A percentile compares a stretch with the other conserved stretches of the same genome.
These are phyloP conservation scores for Hydrochoerus hydrochaeris DNA, from an alignment of 2,113 vertebrate species.

Conservation along the genomic window DNA sequence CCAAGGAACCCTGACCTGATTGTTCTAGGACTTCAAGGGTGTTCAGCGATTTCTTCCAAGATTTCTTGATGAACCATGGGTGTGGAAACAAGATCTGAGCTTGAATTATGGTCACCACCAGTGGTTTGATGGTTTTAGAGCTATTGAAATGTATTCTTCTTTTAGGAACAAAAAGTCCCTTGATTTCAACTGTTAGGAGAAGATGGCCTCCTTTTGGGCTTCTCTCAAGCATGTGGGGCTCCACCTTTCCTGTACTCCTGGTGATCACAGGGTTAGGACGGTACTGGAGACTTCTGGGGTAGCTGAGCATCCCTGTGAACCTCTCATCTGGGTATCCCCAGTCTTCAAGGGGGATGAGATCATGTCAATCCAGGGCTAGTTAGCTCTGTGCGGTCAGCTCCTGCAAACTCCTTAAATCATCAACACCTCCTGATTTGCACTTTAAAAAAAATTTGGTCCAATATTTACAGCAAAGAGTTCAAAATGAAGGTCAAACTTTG, in stretches of 20 bases:
- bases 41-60: not conserved
- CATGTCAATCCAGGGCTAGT: not conserved
- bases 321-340: not conserved
- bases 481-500: not conserved
- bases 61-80: not conserved
- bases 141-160: not conserved
- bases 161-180: not conserved
- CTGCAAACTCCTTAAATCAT: not conserved
- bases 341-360: not conserved
- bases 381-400: not conserved
- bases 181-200: not conserved
- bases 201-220: not conserved
- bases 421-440: accelerated
- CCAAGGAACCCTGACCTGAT: not conserved
- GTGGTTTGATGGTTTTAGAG: not conserved
- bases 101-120: not conserved
- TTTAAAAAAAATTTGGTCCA: not conserved
- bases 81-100: not conserved
- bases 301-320: not conserved
- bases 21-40: not conserved
- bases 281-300: not conserved
- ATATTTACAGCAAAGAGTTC: not conserved
- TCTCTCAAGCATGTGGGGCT: not conserved
- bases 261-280: not conserved
- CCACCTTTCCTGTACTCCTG: not conserved